Percentiles rank a stretch among this genome's conserved stretches.
These are phyloP conservation scores for Lithophane ornitopus DNA, from an alignment of 2,888 invertebrate species.

Conservation along the genomic window DNA sequence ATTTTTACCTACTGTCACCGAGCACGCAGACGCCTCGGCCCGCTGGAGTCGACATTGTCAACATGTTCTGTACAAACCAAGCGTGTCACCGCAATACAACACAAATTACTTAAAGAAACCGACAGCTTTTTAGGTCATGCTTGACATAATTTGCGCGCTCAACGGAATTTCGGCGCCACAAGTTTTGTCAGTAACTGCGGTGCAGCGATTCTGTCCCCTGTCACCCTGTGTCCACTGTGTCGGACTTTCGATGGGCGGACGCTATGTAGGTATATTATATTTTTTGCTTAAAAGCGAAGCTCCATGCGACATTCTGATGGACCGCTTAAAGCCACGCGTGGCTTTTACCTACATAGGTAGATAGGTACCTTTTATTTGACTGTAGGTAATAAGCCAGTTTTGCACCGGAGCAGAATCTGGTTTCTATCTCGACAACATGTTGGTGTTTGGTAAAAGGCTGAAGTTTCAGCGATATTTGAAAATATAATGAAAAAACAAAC, in stretches of 20 bases:
- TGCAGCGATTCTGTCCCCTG: neutral
- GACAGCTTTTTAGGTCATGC: neutral
- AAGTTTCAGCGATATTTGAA: neutral
- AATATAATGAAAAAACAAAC: neutral
- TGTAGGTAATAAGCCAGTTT: conserved; percentile 68
- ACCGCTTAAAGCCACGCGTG: neutral
- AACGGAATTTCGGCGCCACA: neutral
- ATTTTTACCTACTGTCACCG: neutral
- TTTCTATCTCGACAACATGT: conserved; percentile 55
- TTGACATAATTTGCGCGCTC: neutral
- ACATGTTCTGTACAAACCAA: too few relatives aligned
- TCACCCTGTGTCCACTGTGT: too few relatives aligned
- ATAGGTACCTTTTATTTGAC: conserved; percentile 54
- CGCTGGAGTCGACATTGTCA: too few relatives aligned
- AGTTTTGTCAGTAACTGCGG: neutral
- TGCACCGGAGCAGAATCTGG: conserved; percentile 56
- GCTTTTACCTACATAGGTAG: neutral
- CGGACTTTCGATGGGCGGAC: neutral
- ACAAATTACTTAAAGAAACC: too few relatives aligned
- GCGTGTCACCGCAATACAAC: too few relatives aligned
- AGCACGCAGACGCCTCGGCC: neutral
- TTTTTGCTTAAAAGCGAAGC: neutral
- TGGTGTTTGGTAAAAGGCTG: conserved; percentile 20
- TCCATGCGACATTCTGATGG: neutral
- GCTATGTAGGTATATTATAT: neutral